phyloP scores from a whole-genome alignment of 2,113 vertebrate genomes.

The Clupea harengus region DNA sequence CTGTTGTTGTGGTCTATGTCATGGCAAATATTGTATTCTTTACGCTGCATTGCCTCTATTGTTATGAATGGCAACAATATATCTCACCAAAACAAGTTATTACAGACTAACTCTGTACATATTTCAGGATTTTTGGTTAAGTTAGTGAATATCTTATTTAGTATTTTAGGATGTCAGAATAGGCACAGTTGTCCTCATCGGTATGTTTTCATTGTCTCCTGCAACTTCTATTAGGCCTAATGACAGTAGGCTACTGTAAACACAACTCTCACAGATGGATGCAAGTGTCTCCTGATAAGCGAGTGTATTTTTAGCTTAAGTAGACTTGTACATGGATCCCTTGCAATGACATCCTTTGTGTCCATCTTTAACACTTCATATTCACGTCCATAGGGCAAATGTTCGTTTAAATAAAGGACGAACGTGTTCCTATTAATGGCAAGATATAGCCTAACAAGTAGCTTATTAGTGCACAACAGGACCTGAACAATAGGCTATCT shows the following conservation, averaged over 20 bases:
- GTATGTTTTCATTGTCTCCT: constrained; percentile 11
- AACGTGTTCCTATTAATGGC: too few relatives aligned
- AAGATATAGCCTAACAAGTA: background rate
- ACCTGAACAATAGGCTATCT: background rate
- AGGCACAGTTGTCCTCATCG: background rate
- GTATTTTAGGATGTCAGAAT: background rate
- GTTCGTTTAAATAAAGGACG: background rate
- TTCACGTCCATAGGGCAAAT: background rate
- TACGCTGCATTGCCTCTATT: background rate
- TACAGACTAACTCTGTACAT: background rate
- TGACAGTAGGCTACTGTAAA: background rate
- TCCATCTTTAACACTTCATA: background rate
- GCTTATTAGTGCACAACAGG: background rate
- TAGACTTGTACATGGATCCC: background rate
- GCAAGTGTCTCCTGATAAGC: too few relatives aligned
- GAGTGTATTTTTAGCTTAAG: background rate
- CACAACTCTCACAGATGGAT: background rate
- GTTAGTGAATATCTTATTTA: background rate
- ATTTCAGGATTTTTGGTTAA: background rate
- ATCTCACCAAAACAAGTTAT: background rate
- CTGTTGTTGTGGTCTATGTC: background rate
- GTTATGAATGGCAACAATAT: background rate
- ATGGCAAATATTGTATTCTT: background rate
- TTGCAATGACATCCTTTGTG: background rate
- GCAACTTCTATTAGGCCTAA: background rate